Conservation (phyloP, 2,888 invertebrate species). For the Ennomos quercinarius region DNA sequence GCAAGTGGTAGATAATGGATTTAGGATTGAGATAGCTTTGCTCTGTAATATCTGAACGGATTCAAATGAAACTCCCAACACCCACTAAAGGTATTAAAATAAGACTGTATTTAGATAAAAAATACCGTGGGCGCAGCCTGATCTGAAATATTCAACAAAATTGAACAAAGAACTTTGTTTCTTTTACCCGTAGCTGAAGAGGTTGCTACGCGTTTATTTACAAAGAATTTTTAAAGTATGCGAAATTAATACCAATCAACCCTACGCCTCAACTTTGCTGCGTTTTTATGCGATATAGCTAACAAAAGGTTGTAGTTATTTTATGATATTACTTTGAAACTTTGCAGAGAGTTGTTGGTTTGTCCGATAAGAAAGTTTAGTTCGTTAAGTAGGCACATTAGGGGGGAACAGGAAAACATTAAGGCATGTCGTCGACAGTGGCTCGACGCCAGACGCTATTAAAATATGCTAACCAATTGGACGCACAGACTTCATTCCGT, state of each 20-base stretch:
- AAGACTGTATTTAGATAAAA: no score
- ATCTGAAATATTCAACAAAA: no score
- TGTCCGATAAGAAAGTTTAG: slow-evolving; percentile 81
- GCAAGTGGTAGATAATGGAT: no score
- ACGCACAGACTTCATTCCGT: slow-evolving; percentile 66
- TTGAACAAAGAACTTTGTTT: no score
- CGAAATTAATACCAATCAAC: no score
- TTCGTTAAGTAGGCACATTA: slow-evolving; percentile 83
- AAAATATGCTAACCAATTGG: slow-evolving; percentile 81
- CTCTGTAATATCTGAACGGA: no score
- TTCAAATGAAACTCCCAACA: no score
- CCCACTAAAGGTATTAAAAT: no score
- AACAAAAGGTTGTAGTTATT: slow-evolving; percentile 62
- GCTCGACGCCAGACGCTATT: slow-evolving; percentile 77
- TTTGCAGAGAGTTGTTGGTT: slow-evolving; percentile 69
- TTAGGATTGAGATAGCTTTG: no score
- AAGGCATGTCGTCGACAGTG: slow-evolving; percentile 73
- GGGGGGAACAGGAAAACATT: slow-evolving; percentile 81
- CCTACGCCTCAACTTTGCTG: slow-evolving; percentile 34
- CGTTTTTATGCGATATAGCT: slow-evolving; percentile 47
- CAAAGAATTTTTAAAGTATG: slow-evolving; percentile 12
- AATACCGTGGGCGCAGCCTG: no score
- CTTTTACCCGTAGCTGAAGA: neutral
- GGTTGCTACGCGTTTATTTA: neutral
- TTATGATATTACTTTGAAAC: slow-evolving; percentile 68